phyloP scores from a whole-genome alignment of 2,113 vertebrate species.

The Calyptomena viridis region DNA sequence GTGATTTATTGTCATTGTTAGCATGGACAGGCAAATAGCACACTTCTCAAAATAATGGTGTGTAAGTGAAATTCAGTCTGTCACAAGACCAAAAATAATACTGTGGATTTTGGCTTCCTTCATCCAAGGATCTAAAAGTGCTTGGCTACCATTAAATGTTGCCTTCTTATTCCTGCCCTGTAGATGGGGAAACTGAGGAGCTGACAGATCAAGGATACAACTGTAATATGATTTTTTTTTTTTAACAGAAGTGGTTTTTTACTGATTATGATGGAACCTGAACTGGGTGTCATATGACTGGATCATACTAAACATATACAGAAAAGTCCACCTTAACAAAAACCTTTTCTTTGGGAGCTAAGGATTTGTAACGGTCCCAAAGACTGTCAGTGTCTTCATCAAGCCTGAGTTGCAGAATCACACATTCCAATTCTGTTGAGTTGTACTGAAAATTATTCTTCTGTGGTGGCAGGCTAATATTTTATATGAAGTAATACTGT shows the following conservation, averaged over 20 bases:
- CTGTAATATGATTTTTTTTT: background rate
- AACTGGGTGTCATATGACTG: background rate
- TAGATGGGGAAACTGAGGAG: background rate
- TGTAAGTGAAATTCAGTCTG: constrained; percentile 14
- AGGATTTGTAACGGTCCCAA: background rate
- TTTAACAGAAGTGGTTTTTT: background rate
- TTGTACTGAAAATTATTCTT: background rate
- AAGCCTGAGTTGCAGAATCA: background rate
- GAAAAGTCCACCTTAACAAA: background rate
- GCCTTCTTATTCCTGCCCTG: background rate
- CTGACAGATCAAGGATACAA: background rate
- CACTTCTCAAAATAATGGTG: background rate
- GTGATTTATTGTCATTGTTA: constrained; percentile 8
- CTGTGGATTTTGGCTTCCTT: background rate
- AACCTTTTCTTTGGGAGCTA: background rate
- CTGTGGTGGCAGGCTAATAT: background rate
- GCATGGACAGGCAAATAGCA: background rate
- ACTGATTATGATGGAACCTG: background rate
- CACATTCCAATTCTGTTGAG: background rate
- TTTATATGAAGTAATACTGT: background rate
- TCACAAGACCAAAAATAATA: background rate
- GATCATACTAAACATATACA: background rate
- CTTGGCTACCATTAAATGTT: background rate
- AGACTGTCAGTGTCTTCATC: background rate
- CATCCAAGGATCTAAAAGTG: background rate